Percentiles rank a stretch among this genome's conserved stretches.
Conservation (phyloP, 2,113 vertebrate species). For the Laterallus jamaicensis region DNA sequence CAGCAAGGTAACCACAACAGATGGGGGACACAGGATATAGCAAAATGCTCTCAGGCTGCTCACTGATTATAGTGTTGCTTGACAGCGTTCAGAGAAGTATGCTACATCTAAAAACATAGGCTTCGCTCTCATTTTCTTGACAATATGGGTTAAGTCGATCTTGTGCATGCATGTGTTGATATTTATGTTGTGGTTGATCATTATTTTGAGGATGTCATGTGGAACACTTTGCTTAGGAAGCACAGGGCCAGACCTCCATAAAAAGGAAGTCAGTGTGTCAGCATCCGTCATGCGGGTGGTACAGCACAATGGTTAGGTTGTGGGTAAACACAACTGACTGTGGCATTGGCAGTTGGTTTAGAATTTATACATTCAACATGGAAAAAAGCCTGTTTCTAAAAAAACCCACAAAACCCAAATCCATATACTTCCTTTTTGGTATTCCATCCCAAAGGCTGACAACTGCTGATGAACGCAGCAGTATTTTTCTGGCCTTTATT, state of each 20-base stretch:
- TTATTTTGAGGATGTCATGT: neutral
- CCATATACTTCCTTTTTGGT: neutral
- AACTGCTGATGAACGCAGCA: neutral
- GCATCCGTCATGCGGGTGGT: neutral
- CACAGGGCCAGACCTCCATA: rapidly evolving
- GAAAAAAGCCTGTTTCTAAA: neutral
- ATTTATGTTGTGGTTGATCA: neutral
- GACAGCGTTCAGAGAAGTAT: neutral
- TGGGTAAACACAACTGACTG: neutral
- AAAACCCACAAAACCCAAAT: neutral
- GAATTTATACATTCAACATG: neutral
- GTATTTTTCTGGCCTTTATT: neutral
- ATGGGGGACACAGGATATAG: rapidly evolving
- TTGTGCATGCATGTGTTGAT: neutral
- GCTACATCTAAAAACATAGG: neutral
- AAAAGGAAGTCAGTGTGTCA: neutral
- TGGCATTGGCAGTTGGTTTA: neutral
- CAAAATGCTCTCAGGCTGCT: neutral
- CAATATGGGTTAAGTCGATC: neutral
- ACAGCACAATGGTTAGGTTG: neutral
- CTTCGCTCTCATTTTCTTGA: neutral
- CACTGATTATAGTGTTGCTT: neutral
- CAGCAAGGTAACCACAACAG: neutral
- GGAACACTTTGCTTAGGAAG: neutral
- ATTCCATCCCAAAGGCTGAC: neutral